These are phyloP conservation scores for Acrobasis consociella DNA, from an alignment of 2,888 invertebrate genomes.

Conservation along the genomic window DNA sequence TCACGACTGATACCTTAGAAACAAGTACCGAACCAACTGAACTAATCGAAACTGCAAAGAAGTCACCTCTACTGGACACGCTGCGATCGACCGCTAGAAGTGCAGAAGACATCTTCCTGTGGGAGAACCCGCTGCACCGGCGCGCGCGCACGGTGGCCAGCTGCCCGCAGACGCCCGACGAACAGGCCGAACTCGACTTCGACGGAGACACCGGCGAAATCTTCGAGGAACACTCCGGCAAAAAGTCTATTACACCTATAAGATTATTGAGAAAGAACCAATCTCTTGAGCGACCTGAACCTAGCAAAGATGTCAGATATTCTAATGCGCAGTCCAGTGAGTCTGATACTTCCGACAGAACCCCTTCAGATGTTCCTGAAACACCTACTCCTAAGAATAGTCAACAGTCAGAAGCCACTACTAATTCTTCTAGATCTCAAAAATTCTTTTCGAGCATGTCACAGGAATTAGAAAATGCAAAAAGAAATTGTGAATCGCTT, in stretches of 20 bases:
- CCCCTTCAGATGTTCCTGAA: slow-evolving; percentile 40
- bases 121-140: slow-evolving; percentile 90
- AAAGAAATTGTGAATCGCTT: slow-evolving; percentile 72
- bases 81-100: slow-evolving; percentile 72
- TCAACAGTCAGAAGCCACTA: slow-evolving; percentile 42
- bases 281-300: slow-evolving; percentile 61
- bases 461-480: slow-evolving; percentile 75
- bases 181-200: slow-evolving; percentile 87
- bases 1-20: slow-evolving; percentile 46
- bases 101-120: slow-evolving; percentile 88
- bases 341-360: slow-evolving; percentile 71
- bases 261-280: slow-evolving; percentile 80
- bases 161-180: slow-evolving; percentile 86
- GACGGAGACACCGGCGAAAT: slow-evolving; percentile 82
- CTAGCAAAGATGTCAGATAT: slow-evolving; percentile 46
- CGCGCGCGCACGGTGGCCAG: slow-evolving; percentile 69
- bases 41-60: slow-evolving; percentile 54
- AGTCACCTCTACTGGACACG: slow-evolving; percentile 65
- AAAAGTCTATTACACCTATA: slow-evolving; percentile 87
- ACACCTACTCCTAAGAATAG: slow-evolving; percentile 38
- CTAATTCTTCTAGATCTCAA: slow-evolving; percentile 66
- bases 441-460: slow-evolving; percentile 80
- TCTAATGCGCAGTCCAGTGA: slow-evolving; percentile 64
- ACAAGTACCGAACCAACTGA: slow-evolving; percentile 48
- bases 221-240: slow-evolving; percentile 85